Percentiles rank a stretch among this genome's conserved stretches.
phyloP scores from a whole-genome alignment of 2,888 invertebrate genomes.

The Mamestra brassicae region DNA sequence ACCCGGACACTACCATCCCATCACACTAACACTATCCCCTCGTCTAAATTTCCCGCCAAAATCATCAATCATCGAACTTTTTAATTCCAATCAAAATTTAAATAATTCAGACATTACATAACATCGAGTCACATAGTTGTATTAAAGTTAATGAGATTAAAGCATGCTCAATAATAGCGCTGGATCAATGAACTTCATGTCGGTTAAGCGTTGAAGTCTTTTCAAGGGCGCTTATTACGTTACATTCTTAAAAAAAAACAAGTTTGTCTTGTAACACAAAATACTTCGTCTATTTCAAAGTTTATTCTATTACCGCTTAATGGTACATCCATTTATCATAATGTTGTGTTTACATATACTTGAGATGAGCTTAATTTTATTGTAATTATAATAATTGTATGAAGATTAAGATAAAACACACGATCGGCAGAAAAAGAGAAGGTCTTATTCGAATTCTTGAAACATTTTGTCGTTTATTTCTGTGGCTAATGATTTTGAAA shows the following conservation, averaged over 20 bases:
- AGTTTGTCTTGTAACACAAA: conserved; percentile 63
- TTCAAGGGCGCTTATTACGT: conserved; percentile 87
- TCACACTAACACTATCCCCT: conserved; percentile 23
- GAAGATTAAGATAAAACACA: conserved; percentile 56
- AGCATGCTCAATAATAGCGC: conserved; percentile 73
- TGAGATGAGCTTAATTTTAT: conserved; percentile 12
- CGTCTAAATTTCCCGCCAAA: conserved; percentile 36
- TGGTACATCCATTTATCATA: conserved; percentile 43
- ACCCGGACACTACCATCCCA: conserved; percentile 35
- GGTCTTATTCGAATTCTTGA: conserved; percentile 50
- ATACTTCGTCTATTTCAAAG: conserved; percentile 52
- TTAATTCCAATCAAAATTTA: conserved; percentile 37
- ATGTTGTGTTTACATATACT: conserved; percentile 35
- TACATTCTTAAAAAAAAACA: conserved; percentile 76
- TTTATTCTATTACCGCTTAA: conserved; percentile 38
- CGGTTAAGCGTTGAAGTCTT: conserved; percentile 88
- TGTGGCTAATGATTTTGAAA: conserved; percentile 74
- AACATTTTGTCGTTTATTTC: conserved; percentile 68
- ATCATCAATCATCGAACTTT: conserved; percentile 19
- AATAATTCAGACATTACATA: conserved; percentile 58
- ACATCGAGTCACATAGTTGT: conserved; percentile 58
- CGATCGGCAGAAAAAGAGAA: conserved; percentile 57
- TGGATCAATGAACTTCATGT: conserved; percentile 83
- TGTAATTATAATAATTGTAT: conserved; percentile 56
- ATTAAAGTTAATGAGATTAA: conserved; percentile 72